Conservation (phyloP, 2,888 invertebrate genomes). For the Andrena bicolor region DNA sequence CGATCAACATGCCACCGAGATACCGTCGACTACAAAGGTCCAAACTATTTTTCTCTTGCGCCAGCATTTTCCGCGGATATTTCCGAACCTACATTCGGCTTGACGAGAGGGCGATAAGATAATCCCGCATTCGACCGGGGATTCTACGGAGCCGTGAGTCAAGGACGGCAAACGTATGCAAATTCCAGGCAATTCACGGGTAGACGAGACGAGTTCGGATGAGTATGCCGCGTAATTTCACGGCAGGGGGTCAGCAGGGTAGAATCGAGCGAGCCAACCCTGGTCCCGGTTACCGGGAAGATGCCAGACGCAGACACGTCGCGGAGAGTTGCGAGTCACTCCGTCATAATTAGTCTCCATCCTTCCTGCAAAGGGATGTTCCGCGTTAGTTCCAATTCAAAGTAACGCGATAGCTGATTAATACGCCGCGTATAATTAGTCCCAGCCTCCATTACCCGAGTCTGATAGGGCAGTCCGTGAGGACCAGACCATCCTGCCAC, state of each 20-base stretch:
- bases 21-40: constrained; percentile 2
- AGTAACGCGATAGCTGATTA: constrained; percentile 72
- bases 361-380: constrained; percentile 64
- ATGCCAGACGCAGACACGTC: constrained; percentile 53
- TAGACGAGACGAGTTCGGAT: background rate
- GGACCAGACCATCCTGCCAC: constrained; percentile 40
- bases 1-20: constrained; percentile 36
- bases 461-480: constrained; percentile 19
- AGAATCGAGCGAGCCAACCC: constrained; percentile 11
- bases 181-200: background rate
- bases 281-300: constrained; percentile 15
- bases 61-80: too few species aligned
- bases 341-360: constrained; percentile 71
- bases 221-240: constrained; percentile 15
- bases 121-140: too few species aligned
- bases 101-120: too few species aligned
- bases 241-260: background rate
- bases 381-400: constrained; percentile 66
- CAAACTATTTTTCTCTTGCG: constrained; percentile 9
- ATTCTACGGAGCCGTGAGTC: too few species aligned
- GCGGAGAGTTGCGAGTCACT: constrained; percentile 67
- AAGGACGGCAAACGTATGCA: background rate
- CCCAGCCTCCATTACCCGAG: constrained; percentile 49
- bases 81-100: too few species aligned
- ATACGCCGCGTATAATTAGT: constrained; percentile 70